Base-by-base conservation (phyloP, 1,140 invertebrate species). In the Teleopsis dalmanni region DNA sequence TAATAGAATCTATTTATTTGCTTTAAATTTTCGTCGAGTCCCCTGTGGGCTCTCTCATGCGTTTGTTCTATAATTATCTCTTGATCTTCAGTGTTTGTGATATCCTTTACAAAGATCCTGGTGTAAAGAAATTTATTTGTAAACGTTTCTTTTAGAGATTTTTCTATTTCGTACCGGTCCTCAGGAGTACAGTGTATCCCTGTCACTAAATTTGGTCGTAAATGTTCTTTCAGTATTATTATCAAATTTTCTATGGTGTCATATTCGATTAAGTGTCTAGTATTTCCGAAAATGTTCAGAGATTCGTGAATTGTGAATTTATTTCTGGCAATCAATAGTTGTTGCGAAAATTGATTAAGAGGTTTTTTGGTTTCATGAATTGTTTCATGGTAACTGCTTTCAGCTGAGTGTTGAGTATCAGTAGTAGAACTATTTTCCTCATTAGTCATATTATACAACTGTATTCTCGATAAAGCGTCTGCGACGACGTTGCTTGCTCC, bases 401-500 rank as follows among this genome's bases (percentile, higher is more conserved):
- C 13, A 16, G 16, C 33, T 38, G n/a, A n/a, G n/a, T n/a, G n/a
- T n/a, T n/a, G n/a, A n/a, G n/a, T n/a, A n/a, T n/a, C n/a, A n/a
- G n/a, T n/a, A n/a, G n/a, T n/a, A n/a, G n/a, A n/a, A n/a, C n/a
- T n/a, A n/a, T n/a, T n/a, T n/a, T n/a, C n/a, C n/a, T n/a, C n/a
- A n/a, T n/a, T 19, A 11, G 36, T 38, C 14, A 38, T 3, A 14
- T 19, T 26, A 29, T 44, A 29, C 8, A 16, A 29, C 16, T 29
- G 31, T 16, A 29, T 25, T 14, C 43, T 22, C 3, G 29, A 45
- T 8, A 34, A 19, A 4, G 43, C 43, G 6, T 45, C 43, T 1
- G 43, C 31, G 13, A 45, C 43, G 4, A 45, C 23, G 21, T 45
- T 45, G 5, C 22, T 19, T n/a, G 4, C 35, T 13, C 43, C 43